Evolutionary conservation across 2,888 invertebrate species (phyloP).

Genomic region (Drosophila emarginata): DNA sequence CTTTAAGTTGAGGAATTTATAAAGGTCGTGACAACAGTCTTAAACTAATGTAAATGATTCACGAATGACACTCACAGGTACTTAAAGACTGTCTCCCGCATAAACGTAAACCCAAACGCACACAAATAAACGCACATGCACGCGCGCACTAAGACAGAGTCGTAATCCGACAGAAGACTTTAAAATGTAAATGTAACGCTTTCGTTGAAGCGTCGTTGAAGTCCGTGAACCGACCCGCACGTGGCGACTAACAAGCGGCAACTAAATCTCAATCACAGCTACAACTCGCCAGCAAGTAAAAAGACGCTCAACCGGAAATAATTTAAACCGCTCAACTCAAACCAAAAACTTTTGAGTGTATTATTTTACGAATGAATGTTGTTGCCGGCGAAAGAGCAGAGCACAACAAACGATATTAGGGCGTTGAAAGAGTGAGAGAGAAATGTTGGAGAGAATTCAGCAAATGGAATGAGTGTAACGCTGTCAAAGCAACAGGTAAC

Average conservation of each 20-base stretch:
- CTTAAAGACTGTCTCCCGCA: conserved; percentile 30
- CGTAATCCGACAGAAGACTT: conserved; percentile 19
- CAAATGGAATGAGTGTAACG: conserved; percentile 15
- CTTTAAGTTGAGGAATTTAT: conserved; percentile 21
- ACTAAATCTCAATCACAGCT: conserved; percentile 52
- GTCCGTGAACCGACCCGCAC: conserved; percentile 61
- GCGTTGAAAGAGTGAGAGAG: not conserved
- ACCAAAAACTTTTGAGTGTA: conserved; percentile 37
- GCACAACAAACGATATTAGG: conserved; percentile 59
- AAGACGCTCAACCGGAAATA: not conserved
- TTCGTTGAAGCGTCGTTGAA: conserved; percentile 4
- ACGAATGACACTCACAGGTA: conserved; percentile 47
- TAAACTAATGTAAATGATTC: conserved; percentile 48
- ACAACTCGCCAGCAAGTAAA: conserved; percentile 47
- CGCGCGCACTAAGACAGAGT: conserved; percentile 17
- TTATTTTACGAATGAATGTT: conserved; percentile 35
- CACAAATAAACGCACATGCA: conserved; percentile 21
- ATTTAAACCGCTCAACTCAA: conserved; percentile 30
- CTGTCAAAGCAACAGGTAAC: conserved; percentile 47
- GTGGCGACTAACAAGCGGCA: conserved; percentile 74
- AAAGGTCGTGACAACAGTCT: conserved; percentile 45
- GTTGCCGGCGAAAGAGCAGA: conserved; percentile 69
- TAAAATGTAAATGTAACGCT: not conserved
- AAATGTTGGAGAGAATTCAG: conserved; percentile 15
- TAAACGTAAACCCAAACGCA: conserved; percentile 22